Base-by-base conservation (phyloP, 2,888 invertebrate species). In the Melinopterus prodromus region DNA sequence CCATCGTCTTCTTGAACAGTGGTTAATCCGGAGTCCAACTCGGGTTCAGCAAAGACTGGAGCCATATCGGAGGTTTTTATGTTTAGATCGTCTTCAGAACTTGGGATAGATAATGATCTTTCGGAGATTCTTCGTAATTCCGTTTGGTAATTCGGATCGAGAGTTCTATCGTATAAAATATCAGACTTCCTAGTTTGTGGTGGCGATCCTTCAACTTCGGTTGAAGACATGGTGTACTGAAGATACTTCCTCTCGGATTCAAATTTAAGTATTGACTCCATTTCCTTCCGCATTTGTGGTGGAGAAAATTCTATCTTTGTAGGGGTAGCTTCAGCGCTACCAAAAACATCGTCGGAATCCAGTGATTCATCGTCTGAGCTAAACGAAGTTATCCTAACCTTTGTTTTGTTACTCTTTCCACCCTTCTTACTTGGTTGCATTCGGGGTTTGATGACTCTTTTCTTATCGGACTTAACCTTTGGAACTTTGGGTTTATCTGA, bases 301-400 rank as follows among this genome's bases (percentile, higher is more conserved):
- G 94, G 94, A 14, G 94, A 94, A 87, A 94, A 94, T 86, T 95
- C 94, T 69, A 94, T 90, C 84, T 93, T 92, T 7, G 92, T 92
- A 2, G 94, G 94, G 80, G 94, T 94, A 15, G 94, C 94, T 89
- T 95, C 94, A 0, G 94, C 93, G 36, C 94, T 94, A 37, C 94
- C 94, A 86, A 95, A 95, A 0, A 95, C 94, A 87, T 95, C 94
- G 87, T 95, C 94, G 0, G 94, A 94, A 89, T 95, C 94, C 14
- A 95, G 90, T 82, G 94, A 94, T 89, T 95, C 94, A 85, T 95
- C 94, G 83, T 95, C 94, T 0, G 94, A 94, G 77, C 94, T 94
- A 85, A 95, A 95, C 0, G 94, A 94, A 3, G 94, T 95, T 53
- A 95, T 95, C 81, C 94, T 90, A 76, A 94, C 94, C 89, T 95